These are phyloP conservation scores for Dromococcyx pavoninus DNA, from an alignment of 2,797 vertebrate species.

Conservation along the genomic window DNA sequence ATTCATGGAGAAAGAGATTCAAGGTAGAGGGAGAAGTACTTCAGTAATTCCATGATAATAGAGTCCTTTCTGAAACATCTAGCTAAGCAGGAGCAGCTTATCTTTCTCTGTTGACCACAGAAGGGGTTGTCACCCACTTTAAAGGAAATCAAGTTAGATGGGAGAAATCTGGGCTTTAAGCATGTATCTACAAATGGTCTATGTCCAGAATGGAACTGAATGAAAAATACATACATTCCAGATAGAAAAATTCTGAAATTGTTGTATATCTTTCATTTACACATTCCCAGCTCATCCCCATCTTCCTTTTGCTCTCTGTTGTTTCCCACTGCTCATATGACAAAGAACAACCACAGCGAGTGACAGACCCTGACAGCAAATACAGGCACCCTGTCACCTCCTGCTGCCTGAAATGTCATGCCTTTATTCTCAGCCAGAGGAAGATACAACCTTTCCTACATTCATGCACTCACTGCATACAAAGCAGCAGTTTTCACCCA, in stretches of 20 bases:
- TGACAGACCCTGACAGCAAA: background rate
- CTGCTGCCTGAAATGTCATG: background rate
- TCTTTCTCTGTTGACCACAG: too few relatives aligned
- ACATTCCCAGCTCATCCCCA: background rate
- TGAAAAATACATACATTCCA: too few relatives aligned
- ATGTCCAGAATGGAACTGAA: too few relatives aligned
- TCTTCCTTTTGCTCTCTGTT: background rate
- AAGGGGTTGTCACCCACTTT: too few relatives aligned
- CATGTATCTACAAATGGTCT: too few relatives aligned
- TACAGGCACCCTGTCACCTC: background rate
- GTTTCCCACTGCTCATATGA: background rate
- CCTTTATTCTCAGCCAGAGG: background rate
- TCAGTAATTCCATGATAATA: background rate
- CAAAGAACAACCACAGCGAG: background rate
- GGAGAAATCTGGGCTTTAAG: too few relatives aligned
- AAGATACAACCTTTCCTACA: accelerated
- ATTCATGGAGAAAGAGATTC: too few relatives aligned
- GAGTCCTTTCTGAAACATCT: background rate
- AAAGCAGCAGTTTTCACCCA: background rate
- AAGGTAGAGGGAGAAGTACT: background rate
- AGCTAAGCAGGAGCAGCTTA: too few relatives aligned
- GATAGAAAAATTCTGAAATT: too few relatives aligned
- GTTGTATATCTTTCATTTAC: background rate
- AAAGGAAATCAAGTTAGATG: too few relatives aligned
- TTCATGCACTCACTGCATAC: background rate